Base-by-base conservation (phyloP, 2,113 vertebrate species). In the Anguilla rostrata region DNA sequence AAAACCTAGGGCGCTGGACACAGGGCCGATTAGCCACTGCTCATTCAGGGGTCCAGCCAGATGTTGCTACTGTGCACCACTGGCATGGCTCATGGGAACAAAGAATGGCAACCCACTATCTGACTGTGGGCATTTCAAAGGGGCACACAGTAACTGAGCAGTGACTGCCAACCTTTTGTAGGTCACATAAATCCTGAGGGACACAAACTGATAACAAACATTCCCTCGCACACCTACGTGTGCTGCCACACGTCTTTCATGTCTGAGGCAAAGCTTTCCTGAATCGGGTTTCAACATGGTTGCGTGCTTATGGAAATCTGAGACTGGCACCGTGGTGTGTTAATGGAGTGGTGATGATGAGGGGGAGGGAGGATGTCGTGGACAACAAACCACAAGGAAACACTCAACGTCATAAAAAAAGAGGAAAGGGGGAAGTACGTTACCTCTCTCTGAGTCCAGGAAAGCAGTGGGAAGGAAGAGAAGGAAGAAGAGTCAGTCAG, bases 371-470 rank as follows among this genome's bases (percentile, higher is more conserved):
- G 29, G 29, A 56, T 22, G 29, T 9, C 8, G 22, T 75, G 78
- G 9, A 39, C 78, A 80, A 41, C 39, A 5, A 57, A 63, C 8
- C 49, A 57, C n/a, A 29, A 40, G 40, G 57, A 75, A 53, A 81
- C 41, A n/a, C 41, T 41, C 34, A 75, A 40, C 46, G 71, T 39
- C 66, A 78, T 18, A 40, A 22, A n/a, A 9, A 12, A 39, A 53
- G 5, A 39, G 82, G 14, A 56, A 34, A 88, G 88, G 93, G 92
- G 87, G 0, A 20, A 91, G 20, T 40, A 46, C 22, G 92, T 97
- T 97, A 97, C 96, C 96, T 97, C 94, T 97, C 96, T 96, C 96
- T 97, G 95, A 92, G 87, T 97, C 96, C 96, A 34, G 90, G 95
- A 86, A 93, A 95, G 96, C 96, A 92, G 93, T 92, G 92, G 93